These are phyloP conservation scores for Drosophila nigricruria DNA, from an alignment of 2,888 invertebrate genomes.

Conservation along the genomic window DNA sequence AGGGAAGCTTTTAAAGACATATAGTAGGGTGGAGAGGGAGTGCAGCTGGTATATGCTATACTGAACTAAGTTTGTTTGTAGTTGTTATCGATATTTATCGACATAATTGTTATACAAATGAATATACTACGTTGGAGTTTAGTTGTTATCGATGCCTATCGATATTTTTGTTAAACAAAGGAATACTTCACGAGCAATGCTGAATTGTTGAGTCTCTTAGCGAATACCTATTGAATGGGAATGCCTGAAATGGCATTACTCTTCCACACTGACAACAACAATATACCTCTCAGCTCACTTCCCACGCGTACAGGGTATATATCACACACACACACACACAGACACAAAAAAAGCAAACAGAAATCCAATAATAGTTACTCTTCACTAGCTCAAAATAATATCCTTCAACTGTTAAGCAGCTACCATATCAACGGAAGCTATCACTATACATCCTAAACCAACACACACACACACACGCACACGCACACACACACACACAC, in stretches of 20 bases:
- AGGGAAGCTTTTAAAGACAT: too few species aligned
- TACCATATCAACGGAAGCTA: slow-evolving; percentile 7
- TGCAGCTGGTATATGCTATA: neutral
- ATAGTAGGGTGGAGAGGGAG: neutral
- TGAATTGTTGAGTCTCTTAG: too few species aligned
- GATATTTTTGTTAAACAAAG: neutral
- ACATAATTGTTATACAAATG: neutral
- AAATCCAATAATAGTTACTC: slow-evolving; percentile 7
- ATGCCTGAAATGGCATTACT: too few species aligned
- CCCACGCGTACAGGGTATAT: neutral
- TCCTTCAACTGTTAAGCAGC: slow-evolving; percentile 8
- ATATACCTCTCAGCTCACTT: neutral
- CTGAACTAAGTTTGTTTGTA: neutral
- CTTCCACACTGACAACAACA: too few species aligned
- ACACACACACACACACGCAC: neutral
- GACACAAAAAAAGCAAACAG: slow-evolving; percentile 1
- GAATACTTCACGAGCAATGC: too few species aligned
- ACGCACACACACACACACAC: neutral
- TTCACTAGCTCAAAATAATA: slow-evolving; percentile 4
- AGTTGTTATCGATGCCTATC: neutral
- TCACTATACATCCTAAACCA: neutral
- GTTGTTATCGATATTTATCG: neutral
- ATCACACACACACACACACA: neutral
- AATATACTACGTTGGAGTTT: too few species aligned
- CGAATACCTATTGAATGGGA: too few species aligned